phyloP scores from a whole-genome alignment of 1,140 invertebrate genomes.

The Pogonus chalceus region DNA sequence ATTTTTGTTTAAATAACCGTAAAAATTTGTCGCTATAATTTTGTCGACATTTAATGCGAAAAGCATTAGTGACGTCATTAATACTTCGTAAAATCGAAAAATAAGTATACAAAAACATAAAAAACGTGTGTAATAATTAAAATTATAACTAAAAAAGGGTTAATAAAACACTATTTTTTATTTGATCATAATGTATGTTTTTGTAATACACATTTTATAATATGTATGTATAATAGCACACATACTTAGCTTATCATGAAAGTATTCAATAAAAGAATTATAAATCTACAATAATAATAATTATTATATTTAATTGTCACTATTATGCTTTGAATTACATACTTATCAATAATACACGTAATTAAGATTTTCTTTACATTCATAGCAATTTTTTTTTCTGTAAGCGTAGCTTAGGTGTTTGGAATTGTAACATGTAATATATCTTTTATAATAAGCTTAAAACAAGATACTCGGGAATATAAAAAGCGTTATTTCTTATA shows the following conservation, averaged over 20 bases:
- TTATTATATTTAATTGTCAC: conserved; percentile 4
- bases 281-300: conserved; percentile 7
- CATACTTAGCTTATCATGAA: conserved; percentile 5
- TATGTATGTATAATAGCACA: conserved; percentile 4
- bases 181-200: conserved; percentile 3
- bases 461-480: not conserved
- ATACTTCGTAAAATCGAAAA: too few relatives aligned
- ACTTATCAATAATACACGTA: conserved; percentile 6
- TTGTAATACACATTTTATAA: conserved; percentile 6
- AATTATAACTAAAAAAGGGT: too few relatives aligned
- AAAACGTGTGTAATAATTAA: not conserved
- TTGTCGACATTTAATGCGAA: too few relatives aligned
- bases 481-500: not conserved
- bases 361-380: conserved; percentile 5
- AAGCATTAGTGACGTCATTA: too few relatives aligned
- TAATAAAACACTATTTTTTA: not conserved
- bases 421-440: conserved; percentile 4
- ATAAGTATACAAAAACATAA: too few relatives aligned
- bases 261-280: conserved; percentile 6
- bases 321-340: conserved; percentile 7
- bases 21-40: too few relatives aligned
- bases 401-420: conserved; percentile 6
- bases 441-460: not conserved
- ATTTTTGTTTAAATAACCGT: too few relatives aligned
- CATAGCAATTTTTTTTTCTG: conserved; percentile 2